A percentile compares a stretch with the other conserved stretches of the same genome.
phyloP scores from a whole-genome alignment of 2,113 vertebrate species.

The Halichoerus grypus region DNA sequence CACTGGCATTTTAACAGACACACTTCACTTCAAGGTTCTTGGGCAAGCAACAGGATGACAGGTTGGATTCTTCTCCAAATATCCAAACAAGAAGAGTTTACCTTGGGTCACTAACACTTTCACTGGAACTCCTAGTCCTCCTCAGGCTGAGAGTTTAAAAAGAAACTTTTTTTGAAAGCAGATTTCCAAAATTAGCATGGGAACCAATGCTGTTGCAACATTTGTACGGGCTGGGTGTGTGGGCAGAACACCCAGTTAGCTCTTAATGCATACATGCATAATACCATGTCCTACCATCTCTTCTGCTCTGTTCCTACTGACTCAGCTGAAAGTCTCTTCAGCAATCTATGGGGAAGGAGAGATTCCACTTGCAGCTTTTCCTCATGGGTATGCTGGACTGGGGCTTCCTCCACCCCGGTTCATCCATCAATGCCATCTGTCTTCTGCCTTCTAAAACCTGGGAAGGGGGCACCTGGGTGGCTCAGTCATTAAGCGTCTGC shows the following conservation, averaged over 20 bases:
- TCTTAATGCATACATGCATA: neutral
- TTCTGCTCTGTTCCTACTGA: neutral
- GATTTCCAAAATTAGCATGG: neutral
- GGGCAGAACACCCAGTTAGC: neutral
- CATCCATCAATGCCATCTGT: conserved; percentile 38
- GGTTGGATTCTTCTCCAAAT: neutral
- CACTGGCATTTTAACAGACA: neutral
- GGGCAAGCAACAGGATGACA: neutral
- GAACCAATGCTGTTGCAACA: neutral
- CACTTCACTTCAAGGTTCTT: neutral
- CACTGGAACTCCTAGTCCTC: neutral
- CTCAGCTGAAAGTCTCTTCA: neutral
- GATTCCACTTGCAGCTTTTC: neutral
- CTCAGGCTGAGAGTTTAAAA: neutral
- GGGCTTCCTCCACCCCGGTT: neutral
- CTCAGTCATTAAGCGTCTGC: too few relatives aligned
- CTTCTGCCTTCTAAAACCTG: conserved; percentile 51
- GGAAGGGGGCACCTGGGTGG: neutral
- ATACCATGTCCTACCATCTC: neutral
- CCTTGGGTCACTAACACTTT: neutral
- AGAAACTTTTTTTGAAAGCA: neutral
- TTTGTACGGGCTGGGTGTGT: neutral
- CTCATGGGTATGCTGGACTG: neutral
- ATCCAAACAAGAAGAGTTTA: neutral
- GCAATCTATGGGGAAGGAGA: neutral